These are phyloP conservation scores for Aptenodytes patagonicus DNA, from an alignment of 2,113 vertebrate species.

Conservation along the genomic window DNA sequence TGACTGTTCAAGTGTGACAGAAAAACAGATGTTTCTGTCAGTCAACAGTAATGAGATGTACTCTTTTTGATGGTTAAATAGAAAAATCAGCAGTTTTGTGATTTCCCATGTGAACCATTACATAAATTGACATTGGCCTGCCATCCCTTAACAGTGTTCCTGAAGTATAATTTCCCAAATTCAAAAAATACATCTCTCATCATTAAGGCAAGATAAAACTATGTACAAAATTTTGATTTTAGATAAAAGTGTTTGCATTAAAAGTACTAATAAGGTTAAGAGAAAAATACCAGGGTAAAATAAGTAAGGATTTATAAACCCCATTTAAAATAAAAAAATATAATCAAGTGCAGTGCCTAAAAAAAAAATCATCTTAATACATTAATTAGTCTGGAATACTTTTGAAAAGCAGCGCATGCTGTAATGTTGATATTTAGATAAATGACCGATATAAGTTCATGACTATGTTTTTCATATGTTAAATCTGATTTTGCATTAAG, in stretches of 20 bases:
- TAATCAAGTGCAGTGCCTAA: background rate
- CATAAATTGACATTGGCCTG: background rate
- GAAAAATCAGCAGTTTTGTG: background rate
- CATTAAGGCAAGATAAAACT: background rate
- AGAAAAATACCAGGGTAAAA: background rate
- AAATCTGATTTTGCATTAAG: background rate
- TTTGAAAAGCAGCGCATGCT: background rate
- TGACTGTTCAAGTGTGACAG: background rate
- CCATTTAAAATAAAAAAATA: background rate
- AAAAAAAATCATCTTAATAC: background rate
- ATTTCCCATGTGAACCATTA: background rate
- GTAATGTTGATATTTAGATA: background rate
- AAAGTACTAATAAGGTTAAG: background rate
- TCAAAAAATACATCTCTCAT: background rate
- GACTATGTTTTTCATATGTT: background rate
- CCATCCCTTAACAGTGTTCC: background rate
- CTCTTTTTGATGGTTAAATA: background rate
- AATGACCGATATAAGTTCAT: background rate
- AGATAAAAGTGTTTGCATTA: slow-evolving; percentile 1
- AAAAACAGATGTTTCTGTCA: background rate
- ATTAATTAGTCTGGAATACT: background rate
- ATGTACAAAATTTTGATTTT: background rate
- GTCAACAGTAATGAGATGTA: background rate
- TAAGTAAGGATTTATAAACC: background rate
- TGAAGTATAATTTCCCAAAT: background rate